phyloP scores from a whole-genome alignment of 2,113 vertebrate genomes.

The Leiothrix lutea region DNA sequence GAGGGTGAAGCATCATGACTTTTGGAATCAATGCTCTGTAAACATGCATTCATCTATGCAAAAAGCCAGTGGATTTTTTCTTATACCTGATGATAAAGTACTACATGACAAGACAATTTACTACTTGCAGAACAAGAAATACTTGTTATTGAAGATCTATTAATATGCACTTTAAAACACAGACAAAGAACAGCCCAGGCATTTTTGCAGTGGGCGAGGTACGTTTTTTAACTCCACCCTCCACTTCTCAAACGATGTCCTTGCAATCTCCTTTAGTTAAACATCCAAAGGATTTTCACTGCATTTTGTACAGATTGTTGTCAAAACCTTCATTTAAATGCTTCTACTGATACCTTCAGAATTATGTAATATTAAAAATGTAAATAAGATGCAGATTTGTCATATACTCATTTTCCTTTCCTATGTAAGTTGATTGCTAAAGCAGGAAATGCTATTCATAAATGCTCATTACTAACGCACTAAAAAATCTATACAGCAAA shows the following conservation, averaged over 20 bases:
- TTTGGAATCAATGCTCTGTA: background rate
- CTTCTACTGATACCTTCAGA: conserved; percentile 9
- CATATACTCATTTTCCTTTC: conserved; percentile 14
- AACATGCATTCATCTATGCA: background rate
- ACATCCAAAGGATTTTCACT: conserved; percentile 18
- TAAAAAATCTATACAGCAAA: background rate
- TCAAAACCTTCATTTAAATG: conserved; percentile 4
- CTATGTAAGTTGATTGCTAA: background rate
- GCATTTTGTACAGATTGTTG: background rate
- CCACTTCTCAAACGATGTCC: background rate
- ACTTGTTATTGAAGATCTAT: background rate
- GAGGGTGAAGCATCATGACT: background rate
- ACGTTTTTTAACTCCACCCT: background rate
- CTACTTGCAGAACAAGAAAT: background rate
- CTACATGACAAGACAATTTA: background rate
- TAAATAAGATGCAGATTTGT: conserved; percentile 48
- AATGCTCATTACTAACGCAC: background rate
- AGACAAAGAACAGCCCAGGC: background rate
- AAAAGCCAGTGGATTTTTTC: background rate
- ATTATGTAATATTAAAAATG: conserved; percentile 26
- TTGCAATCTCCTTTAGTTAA: conserved; percentile 16
- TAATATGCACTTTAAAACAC: background rate
- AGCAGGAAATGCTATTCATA: conserved; percentile 29
- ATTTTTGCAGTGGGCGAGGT: conserved; percentile 29
- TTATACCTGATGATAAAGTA: background rate